phyloP scores from a whole-genome alignment of 1,140 invertebrate genomes.

The Pseudomyrmex dendroicus region DNA sequence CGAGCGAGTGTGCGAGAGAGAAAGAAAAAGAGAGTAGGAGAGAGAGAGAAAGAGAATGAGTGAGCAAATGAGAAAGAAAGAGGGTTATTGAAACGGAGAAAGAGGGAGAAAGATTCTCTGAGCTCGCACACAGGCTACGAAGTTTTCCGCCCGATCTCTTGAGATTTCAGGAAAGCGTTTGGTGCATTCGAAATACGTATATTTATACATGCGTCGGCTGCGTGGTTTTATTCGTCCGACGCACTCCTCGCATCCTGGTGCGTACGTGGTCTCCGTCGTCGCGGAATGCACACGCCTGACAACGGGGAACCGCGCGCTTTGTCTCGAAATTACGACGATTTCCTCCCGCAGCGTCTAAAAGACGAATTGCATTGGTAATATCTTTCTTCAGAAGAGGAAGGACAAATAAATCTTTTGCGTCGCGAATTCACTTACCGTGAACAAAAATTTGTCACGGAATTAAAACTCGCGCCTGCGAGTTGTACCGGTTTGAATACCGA shows the following conservation, averaged over 20 bases:
- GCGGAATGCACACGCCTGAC: neutral
- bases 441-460: neutral
- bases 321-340: constrained; percentile 43
- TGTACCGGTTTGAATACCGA: neutral
- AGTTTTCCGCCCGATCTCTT: constrained; percentile 74
- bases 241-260: neutral
- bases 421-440: neutral
- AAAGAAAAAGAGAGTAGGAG: constrained; percentile 12
- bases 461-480: neutral
- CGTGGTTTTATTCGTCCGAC: constrained; percentile 25
- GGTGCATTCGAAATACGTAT: constrained; percentile 58
- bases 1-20: neutral
- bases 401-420: too few relatives aligned
- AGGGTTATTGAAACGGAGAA: neutral
- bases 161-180: constrained; percentile 75
- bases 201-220: constrained; percentile 34
- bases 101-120: constrained; percentile 58
- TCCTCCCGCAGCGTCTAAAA: neutral
- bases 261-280: neutral
- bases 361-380: neutral
- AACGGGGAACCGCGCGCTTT: neutral
- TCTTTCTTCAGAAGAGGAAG: too few relatives aligned
- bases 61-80: neutral
- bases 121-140: constrained; percentile 67
- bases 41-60: neutral